These are phyloP conservation scores for Charina bottae DNA, from an alignment of 2,113 vertebrate genomes.

Conservation along the genomic window DNA sequence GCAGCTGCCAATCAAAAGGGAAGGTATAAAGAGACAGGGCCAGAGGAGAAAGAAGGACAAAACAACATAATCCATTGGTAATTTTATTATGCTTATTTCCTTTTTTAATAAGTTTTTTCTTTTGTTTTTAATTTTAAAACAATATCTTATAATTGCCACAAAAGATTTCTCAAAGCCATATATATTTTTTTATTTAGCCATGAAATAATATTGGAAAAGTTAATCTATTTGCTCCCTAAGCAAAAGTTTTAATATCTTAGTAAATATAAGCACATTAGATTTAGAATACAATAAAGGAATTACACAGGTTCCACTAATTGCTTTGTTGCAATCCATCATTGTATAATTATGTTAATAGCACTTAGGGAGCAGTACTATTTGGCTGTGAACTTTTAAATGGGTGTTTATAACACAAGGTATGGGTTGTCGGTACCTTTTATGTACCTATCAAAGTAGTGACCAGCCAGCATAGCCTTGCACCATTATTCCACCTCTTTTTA, in stretches of 20 bases:
- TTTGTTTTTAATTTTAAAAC: background rate
- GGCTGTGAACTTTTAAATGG: background rate
- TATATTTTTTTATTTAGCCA: background rate
- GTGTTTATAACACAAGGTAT: background rate
- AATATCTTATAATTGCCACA: background rate
- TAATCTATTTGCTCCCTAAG: background rate
- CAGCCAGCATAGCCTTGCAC: background rate
- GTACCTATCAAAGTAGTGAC: background rate
- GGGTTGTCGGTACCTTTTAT: background rate
- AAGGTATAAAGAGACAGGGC: background rate
- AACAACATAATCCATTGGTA: background rate
- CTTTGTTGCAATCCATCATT: constrained; percentile 19
- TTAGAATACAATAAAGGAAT: constrained; percentile 5
- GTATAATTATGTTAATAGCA: background rate
- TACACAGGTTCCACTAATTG: background rate
- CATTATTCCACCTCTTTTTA: background rate
- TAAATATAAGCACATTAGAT: background rate
- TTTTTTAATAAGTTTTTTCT: background rate
- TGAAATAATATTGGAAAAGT: background rate
- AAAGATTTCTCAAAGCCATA: background rate
- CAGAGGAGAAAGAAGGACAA: background rate
- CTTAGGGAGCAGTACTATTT: background rate
- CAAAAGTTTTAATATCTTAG: background rate
- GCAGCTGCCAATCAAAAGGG: background rate
- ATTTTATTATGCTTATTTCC: background rate